A percentile compares a stretch with the other conserved stretches of the same genome.
These are phyloP conservation scores for Teleogryllus oceanicus DNA, from an alignment of 2,888 invertebrate genomes.

Conservation along the genomic window DNA sequence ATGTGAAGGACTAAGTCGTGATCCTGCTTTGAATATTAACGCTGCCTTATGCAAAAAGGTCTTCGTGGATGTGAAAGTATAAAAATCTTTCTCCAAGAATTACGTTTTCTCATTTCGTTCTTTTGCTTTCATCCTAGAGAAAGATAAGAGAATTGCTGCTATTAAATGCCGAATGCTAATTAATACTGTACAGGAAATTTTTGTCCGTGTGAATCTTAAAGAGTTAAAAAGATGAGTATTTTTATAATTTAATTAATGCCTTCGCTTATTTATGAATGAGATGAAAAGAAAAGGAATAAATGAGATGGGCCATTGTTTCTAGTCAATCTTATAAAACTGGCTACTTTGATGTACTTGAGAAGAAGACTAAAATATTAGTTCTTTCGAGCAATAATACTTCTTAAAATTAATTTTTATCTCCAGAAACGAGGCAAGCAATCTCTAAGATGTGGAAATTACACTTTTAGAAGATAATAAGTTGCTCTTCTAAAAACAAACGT, in stretches of 20 bases:
- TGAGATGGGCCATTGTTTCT: background rate
- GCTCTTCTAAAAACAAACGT: no score
- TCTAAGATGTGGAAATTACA: no score
- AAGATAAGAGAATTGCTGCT: background rate
- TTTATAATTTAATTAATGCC: background rate
- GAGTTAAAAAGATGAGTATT: background rate
- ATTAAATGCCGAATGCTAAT: conserved; percentile 3
- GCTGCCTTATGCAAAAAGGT: background rate
- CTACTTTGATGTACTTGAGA: no score
- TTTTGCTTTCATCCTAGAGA: background rate
- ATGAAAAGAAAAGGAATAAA: background rate
- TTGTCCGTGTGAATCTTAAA: background rate
- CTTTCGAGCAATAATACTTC: no score
- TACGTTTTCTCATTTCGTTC: background rate
- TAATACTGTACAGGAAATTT: background rate
- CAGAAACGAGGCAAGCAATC: no score
- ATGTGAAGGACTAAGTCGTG: background rate
- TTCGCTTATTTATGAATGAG: background rate
- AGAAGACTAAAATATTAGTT: no score
- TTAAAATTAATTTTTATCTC: no score
- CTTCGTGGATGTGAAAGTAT: conserved; percentile 18
- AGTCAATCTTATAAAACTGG: no score
- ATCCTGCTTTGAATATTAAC: conserved; percentile 18
- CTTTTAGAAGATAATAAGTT: no score
- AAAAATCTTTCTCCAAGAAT: background rate